phyloP scores from a whole-genome alignment of 2,797 vertebrate genomes.

The Falco concolor region DNA sequence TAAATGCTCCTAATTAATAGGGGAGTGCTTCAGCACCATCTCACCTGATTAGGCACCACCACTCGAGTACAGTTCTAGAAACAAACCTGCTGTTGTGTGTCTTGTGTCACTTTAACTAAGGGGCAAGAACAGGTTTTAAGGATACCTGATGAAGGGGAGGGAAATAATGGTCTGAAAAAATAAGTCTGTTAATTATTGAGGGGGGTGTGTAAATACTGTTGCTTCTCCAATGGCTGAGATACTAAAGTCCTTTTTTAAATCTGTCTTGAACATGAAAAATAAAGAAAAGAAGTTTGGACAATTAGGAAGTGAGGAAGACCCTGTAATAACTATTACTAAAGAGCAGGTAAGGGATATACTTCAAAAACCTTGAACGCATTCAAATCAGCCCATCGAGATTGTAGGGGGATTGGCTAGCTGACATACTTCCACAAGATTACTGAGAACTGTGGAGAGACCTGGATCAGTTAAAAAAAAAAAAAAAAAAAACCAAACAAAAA shows the following conservation, averaged over 20 bases:
- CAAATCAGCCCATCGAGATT: neutral
- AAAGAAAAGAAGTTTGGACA: conserved; percentile 80
- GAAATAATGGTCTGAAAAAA: neutral
- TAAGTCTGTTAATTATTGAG: conserved; percentile 4
- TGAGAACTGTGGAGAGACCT: neutral
- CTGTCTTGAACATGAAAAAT: conserved; percentile 81
- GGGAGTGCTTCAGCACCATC: neutral
- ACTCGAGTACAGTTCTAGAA: neutral
- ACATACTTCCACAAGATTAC: neutral
- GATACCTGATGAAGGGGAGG: neutral
- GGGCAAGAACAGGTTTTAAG: neutral
- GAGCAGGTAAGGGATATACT: conserved; percentile 62
- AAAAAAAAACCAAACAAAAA: neutral
- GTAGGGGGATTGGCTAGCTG: conserved; percentile 3
- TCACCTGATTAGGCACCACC: neutral
- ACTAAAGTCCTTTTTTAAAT: conserved; percentile 80
- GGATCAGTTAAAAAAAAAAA: neutral
- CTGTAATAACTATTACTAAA: conserved; percentile 75
- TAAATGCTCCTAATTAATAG: neutral
- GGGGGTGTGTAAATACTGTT: conserved; percentile 33
- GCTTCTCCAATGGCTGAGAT: conserved; percentile 72
- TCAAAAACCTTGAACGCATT: conserved; percentile 40
- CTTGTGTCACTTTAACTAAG: neutral
- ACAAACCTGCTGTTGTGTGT: neutral
- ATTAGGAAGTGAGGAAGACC: conserved; percentile 80